These are phyloP conservation scores for Eilema caniola DNA, from an alignment of 2,888 invertebrate genomes.

Conservation along the genomic window DNA sequence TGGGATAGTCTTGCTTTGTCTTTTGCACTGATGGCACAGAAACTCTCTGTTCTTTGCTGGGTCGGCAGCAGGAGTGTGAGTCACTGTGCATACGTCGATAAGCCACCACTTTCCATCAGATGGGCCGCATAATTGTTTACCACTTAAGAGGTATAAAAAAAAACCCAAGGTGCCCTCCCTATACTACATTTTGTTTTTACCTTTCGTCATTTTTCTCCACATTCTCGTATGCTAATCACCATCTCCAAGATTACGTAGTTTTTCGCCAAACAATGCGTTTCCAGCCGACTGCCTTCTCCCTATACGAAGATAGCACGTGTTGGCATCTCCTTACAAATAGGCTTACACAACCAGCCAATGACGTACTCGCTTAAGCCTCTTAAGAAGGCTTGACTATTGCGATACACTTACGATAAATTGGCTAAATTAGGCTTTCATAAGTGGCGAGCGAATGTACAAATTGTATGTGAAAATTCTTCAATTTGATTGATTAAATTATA, in stretches of 20 bases:
- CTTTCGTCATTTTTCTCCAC: neutral
- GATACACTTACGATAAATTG: neutral
- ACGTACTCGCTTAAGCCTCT: conserved; percentile 17
- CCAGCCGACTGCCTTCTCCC: neutral
- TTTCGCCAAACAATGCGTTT: neutral
- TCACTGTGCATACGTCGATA: too few relatives aligned
- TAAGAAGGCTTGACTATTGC: neutral
- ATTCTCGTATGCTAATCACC: neutral
- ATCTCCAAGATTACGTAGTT: neutral
- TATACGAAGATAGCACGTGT: conserved; percentile 2
- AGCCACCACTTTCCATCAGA: too few relatives aligned
- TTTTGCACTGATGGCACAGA: too few relatives aligned
- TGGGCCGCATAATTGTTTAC: too few relatives aligned
- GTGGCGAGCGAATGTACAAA: neutral
- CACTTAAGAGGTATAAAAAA: too few relatives aligned
- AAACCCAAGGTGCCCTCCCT: too few relatives aligned
- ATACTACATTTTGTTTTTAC: neutral
- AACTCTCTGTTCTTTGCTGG: too few relatives aligned
- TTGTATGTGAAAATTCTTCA: neutral
- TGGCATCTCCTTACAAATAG: conserved; percentile 11
- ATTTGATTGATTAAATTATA: too few relatives aligned
- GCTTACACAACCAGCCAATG: conserved; percentile 8
- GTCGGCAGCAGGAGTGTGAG: too few relatives aligned
- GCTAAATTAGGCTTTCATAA: neutral
- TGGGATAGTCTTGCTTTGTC: too few relatives aligned